These are phyloP conservation scores for Asarcornis scutulata DNA, from an alignment of 2,113 vertebrate genomes.

Conservation along the genomic window DNA sequence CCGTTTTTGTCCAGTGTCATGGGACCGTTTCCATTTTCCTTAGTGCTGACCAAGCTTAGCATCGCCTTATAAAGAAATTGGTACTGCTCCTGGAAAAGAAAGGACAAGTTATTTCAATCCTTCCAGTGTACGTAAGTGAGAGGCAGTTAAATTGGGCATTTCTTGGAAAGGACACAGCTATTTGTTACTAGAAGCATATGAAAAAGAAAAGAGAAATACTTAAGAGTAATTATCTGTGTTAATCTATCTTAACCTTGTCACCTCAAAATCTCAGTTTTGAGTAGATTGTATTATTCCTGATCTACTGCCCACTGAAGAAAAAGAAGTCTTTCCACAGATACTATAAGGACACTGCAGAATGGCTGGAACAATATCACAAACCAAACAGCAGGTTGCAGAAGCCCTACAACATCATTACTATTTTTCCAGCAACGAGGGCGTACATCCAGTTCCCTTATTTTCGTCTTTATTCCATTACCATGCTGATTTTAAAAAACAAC, in stretches of 20 bases:
- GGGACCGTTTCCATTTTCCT: conserved; percentile 84
- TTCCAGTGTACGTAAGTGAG: not conserved
- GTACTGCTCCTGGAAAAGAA: conserved; percentile 88
- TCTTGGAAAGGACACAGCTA: not conserved
- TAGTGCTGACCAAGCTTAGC: conserved; percentile 92
- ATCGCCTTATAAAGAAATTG: conserved; percentile 95
- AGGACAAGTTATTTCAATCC: conserved; percentile 20
- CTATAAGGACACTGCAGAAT: not conserved
- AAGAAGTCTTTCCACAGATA: not conserved
- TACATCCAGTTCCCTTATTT: not conserved
- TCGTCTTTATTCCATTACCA: not conserved
- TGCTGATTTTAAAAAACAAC: not conserved
- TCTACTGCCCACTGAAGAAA: not conserved
- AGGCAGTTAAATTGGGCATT: not conserved
- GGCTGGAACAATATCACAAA: not conserved
- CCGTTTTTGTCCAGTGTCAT: conserved; percentile 88
- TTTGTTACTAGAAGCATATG: not conserved
- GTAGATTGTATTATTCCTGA: not conserved
- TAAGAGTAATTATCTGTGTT: not conserved
- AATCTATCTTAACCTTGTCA: not conserved
- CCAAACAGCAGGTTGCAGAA: not conserved
- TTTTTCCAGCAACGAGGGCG: not conserved
- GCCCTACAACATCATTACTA: no score
- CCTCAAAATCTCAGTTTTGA: not conserved
- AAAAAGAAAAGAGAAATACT: not conserved